Evolutionary conservation across 2,888 invertebrate species (phyloP), one percentile per base, ranked within the genome.

Genomic region (Scotopteryx bipunctaria): DNA sequence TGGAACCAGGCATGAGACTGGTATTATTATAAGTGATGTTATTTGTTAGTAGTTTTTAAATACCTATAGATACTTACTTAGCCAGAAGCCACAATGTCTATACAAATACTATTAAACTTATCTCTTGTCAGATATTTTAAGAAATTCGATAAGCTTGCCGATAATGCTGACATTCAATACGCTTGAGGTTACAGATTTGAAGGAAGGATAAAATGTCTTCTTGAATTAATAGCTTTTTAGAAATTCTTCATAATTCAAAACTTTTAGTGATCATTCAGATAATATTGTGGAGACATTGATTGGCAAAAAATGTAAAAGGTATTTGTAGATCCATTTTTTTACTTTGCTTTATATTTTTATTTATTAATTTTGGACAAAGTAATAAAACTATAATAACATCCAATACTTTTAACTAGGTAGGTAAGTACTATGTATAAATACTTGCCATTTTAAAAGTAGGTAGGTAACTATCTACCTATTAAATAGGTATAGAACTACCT

Each of bases 121-220:
- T 33, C 27, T 38, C n/a, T 6, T 14, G 31, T 35, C 17, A 36
- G 23, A 23, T 50, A 29, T 55, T 58, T 47, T 45, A n/a, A 45
- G 49, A 59, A 47, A 44, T 32, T n/a, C 31, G 53, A 52, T 55
- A 49, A 19, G 25, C 16, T 36, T 19, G 5, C 4, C 15, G 55
- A 55, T 55, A 58, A 46, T 13, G 6, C 11, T 11, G 46, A 25
- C 48, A 48, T 46, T 55, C 45, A 48, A 53, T 42, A 46, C 49
- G 29, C 52, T 52, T 58, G 53, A 17, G 41, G 25, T 35, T 51
- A 33, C 5, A 44, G 32, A 50, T 38, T 40, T 44, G 16, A 33
- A 44, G 11, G 16, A 35, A 5, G n/a, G 36, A 36, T 42, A 43
- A 41, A 35, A 45, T 38, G 14, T 37, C 11, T 40, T 44, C 14